Base-by-base conservation (phyloP, 2,888 invertebrate species). In the Cylindroiulus punctatus region DNA sequence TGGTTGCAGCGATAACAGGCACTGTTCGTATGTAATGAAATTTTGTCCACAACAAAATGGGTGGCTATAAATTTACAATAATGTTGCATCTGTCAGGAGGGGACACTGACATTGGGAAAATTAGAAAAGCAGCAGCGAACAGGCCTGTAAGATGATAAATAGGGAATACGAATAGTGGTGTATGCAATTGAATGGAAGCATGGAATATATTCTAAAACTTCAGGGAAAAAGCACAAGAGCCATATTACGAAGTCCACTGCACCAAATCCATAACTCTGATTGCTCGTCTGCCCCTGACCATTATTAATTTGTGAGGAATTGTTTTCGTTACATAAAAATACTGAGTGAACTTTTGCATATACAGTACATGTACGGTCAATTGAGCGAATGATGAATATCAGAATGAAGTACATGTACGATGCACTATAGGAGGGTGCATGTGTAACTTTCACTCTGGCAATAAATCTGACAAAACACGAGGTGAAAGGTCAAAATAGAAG, bases 31-130 rank as follows among this genome's bases (percentile, higher is more conserved):
- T 4, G 19, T 52, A 52, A 52, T 52, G 52, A 52, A 52, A 52
- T 52, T 52, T 52, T 52, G 52, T 19, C 52, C 52, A 52, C 52
- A 52, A 52, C 52, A 52, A 52, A 52, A 52, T 52, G 52, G 52
- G 17, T 52, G 17, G 52, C 52, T 52, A 52, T 52, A 52, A 52
- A 52, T 52, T 52, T 52, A 1, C 12, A 52, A 52, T 52, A 52
- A 52, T 52, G 52, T 52, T 52, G 52, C 52, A 52, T 52, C 52
- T 52, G 52, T 52, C 52, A 52, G 52, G 17, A 52, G 52, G 52
- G 52, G 52, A 52, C 52, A 52, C 52, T 52, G 52, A 52, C 52
- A 52, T 52, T 52, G 52, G 19, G 52, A 52, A 52, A 52, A 52
- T 52, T 52, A 52, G 52, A 52, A 52, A 52, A 52, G 52, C 52